Evolutionary conservation across 2,888 invertebrate genomes (phyloP), one percentile per base, ranked within the genome.

Genomic region (Drosophila prostipennis): DNA sequence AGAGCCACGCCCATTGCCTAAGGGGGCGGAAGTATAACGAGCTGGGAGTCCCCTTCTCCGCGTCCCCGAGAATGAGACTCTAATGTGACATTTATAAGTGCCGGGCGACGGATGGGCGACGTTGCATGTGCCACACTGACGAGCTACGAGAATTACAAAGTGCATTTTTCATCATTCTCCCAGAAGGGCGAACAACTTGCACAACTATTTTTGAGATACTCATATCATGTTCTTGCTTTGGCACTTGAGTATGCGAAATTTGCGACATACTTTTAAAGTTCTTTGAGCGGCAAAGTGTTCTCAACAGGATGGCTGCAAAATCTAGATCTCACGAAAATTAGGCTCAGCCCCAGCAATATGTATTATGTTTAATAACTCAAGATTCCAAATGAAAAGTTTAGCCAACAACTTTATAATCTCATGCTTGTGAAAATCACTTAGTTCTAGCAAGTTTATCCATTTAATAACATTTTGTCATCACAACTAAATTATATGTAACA

Each of bases 41-140:
- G 81, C 80, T 70, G 64, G 58, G 58, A 68, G 58, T 52, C 40
- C 26, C 45, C 26, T 13, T 32, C 45, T 37, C 13, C 45, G 13
- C 37, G 51, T 67, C 70, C 65, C 69, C 59, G 54, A 64, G 54
- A 56, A 78, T 72, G 68, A 69, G 81, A 82, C 87, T 82, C 81
- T 82, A 84, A 82, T 87, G 81, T 81, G 87, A 87, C 87, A 79
- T 84, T 84, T 72, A 84, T 84, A 81, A 87, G 81, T 71, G 75
- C 79, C 71, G 57, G 60, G 73, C 65, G 85, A 77, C 84, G 72
- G 74, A 64, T 64, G 64, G 64, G 64, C 64, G 64, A 64, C 64
- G 77, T 46, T 58, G 68, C 60, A 84, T 82, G 81, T 80, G 74
- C 67, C 73, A 73, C 74, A 43, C 76, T 78, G 87, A 80, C 70